Percentiles rank a stretch among this genome's conserved stretches.
These are phyloP conservation scores for Sinella curviseta DNA, from an alignment of 1,140 invertebrate genomes.

Conservation along the genomic window DNA sequence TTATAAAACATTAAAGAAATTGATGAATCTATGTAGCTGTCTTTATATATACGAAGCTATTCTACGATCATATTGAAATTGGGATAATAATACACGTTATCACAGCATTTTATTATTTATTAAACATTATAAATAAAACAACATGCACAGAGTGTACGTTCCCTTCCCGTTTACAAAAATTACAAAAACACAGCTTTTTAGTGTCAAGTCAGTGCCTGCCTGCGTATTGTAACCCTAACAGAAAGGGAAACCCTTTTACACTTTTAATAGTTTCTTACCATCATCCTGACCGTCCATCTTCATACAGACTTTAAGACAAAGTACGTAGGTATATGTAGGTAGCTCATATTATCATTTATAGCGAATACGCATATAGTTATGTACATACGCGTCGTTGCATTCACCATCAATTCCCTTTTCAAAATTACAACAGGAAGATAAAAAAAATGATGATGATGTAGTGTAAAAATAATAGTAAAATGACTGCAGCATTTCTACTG, in stretches of 20 bases:
- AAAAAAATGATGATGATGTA: not conserved
- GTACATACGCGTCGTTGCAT: not conserved
- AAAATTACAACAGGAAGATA: not conserved
- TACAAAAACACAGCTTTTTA: too few species aligned
- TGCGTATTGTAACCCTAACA: not conserved
- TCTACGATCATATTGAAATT: too few species aligned
- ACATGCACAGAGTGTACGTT: too few species aligned
- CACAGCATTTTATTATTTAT: too few species aligned
- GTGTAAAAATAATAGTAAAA: not conserved
- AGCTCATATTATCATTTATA: too few species aligned
- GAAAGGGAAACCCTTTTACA: not conserved
- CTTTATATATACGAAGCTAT: not conserved
- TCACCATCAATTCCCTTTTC: not conserved
- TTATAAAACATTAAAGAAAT: not conserved
- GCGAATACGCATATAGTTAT: too few species aligned
- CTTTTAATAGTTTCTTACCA: not conserved
- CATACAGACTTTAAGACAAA: too few species aligned
- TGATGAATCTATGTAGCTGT: not conserved
- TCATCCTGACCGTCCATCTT: not conserved
- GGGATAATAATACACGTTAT: too few species aligned
- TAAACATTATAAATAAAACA: too few species aligned
- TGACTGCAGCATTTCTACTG: not conserved
- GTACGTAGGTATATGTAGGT: too few species aligned
- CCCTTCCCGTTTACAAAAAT: not conserved
- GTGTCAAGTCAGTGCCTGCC: too few species aligned